These are phyloP conservation scores for Euthynnus affinis DNA, from an alignment of 2,797 vertebrate genomes.

Conservation along the genomic window DNA sequence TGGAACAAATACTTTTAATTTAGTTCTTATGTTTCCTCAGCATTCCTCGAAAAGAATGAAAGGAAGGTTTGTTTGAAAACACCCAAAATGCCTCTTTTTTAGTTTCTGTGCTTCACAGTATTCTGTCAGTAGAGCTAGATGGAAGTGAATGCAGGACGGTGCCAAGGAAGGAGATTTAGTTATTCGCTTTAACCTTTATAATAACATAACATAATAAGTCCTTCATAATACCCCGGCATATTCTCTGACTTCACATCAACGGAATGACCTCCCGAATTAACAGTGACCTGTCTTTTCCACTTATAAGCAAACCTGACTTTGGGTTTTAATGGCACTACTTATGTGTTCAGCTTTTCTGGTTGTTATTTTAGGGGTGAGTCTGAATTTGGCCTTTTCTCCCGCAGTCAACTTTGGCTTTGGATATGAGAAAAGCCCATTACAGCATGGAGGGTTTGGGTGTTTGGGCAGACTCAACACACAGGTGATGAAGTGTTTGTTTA, in stretches of 20 bases:
- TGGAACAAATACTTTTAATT: constrained; percentile 46
- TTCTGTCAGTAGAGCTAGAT: constrained; percentile 27
- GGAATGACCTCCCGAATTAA: constrained; percentile 66
- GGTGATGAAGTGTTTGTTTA: constrained; percentile 87
- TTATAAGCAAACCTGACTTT: constrained; percentile 50
- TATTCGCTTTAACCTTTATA: constrained; percentile 59
- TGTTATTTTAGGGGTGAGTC: constrained; percentile 77
- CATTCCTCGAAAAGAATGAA: constrained; percentile 46
- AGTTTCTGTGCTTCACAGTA: constrained; percentile 28
- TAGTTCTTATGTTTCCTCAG: constrained; percentile 42
- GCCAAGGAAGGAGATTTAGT: constrained; percentile 58
- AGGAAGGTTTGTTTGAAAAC: constrained; percentile 55
- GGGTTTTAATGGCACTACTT: constrained; percentile 71
- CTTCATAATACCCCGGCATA: constrained; percentile 60
- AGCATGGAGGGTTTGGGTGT: constrained; percentile 78
- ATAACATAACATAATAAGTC: constrained; percentile 66
- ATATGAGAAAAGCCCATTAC: constrained; percentile 78
- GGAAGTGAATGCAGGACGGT: constrained; percentile 29
- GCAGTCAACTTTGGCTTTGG: constrained; percentile 65
- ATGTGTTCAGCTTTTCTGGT: constrained; percentile 65
- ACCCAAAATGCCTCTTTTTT: constrained; percentile 19
- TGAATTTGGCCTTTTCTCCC: constrained; percentile 70
- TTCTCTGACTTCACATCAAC: constrained; percentile 70
- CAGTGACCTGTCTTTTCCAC: constrained; percentile 81
- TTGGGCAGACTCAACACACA: constrained; percentile 74